A percentile compares a stretch with the other conserved stretches of the same genome.
phyloP scores from a whole-genome alignment of 2,113 vertebrate species.

The Salvator merianae region DNA sequence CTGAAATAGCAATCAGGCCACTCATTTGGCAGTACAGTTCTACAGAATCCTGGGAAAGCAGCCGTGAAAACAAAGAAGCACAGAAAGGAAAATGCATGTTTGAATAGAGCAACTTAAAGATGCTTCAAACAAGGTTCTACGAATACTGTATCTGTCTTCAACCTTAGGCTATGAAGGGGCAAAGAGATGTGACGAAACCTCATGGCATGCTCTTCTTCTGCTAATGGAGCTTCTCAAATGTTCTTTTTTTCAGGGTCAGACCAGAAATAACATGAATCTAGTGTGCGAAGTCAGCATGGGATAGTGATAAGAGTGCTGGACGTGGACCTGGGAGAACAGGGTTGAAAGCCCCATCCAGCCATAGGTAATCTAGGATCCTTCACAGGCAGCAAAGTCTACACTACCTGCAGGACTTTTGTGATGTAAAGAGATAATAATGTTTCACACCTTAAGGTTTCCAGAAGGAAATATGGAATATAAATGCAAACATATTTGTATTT shows the following conservation, averaged over 20 bases:
- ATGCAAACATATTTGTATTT: too few relatives aligned
- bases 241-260: background rate
- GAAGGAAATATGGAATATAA: too few relatives aligned
- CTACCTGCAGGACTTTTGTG: too few relatives aligned
- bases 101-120: background rate
- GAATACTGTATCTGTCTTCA: background rate
- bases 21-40: constrained; percentile 21
- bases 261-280: too few relatives aligned
- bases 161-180: background rate
- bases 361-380: too few relatives aligned
- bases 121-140: background rate
- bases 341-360: too few relatives aligned
- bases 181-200: background rate
- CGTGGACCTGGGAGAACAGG: too few relatives aligned
- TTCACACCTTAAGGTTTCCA: too few relatives aligned
- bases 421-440: too few relatives aligned
- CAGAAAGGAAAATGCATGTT: background rate
- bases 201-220: background rate
- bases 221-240: background rate
- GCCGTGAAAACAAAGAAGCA: background rate
- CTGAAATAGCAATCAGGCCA: background rate
- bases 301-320: too few relatives aligned
- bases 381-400: too few relatives aligned
- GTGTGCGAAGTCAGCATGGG: too few relatives aligned
- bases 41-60: background rate